Base-by-base conservation (phyloP, 2,113 vertebrate species). In the Istiophorus platypterus region DNA sequence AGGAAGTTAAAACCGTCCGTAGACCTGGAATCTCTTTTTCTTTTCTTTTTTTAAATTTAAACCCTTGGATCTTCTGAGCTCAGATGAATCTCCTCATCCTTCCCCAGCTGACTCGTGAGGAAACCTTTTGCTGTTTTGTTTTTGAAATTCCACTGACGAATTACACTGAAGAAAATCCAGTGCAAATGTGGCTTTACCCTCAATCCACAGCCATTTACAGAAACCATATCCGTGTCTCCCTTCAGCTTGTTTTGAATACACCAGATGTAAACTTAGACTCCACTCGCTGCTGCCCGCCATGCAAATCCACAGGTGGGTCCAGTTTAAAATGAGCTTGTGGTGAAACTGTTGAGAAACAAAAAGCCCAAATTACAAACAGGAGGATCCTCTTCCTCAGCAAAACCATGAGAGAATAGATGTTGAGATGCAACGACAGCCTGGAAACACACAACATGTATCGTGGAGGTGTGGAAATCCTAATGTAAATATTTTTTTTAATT, bases 301-400 rank as follows among this genome's bases (percentile, higher is more conserved):
- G 82, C 82, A 82, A 84, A 91, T 85, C 80, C 78, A 84, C 87
- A 89, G 82, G 82, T 88, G 89, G 80, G 73, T 83, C 72, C 85
- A n/a, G 71, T 87, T 91, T 91, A 52, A 41, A 79, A 47, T 22
- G 62, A 78, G 80, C 73, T 68, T 68, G 76, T 69, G 78, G 85
- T 84, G 49, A 85, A 70, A 31, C 34, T 47, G 62, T 52, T 4
- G 59, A 80, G 78, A 74, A 81, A 90, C 34, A 80, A 83, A 80
- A 69, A 70, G 65, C 15, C 77, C 71, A 86, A 77, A 88, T 88
- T 82, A 88, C 84, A 86, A 86, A 80, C 84, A 84, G 84, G 39
- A 84, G 72, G 72, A 84, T 72, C 8, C 57, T 85, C 62, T 76
- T 52, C 49, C 71, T 77, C n/a, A 71, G 61, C 75, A 77, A 87